phyloP scores from a whole-genome alignment of 2,113 vertebrate genomes.

The Orthonyx spaldingii region DNA sequence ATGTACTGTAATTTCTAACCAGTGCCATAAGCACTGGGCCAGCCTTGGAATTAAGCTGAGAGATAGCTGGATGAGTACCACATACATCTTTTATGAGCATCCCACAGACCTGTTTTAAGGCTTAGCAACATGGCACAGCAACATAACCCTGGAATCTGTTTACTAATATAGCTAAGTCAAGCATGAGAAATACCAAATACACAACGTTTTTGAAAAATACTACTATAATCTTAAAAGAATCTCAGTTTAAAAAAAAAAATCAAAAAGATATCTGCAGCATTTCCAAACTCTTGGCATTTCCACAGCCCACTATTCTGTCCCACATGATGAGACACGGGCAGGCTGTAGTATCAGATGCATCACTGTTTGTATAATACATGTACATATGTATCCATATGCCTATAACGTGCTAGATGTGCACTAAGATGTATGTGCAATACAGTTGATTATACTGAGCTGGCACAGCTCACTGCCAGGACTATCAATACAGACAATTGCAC shows the following conservation, averaged over 20 bases:
- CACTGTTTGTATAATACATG: fast-evolving
- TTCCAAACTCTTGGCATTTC: not conserved
- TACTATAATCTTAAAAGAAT: conserved; percentile 9
- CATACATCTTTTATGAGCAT: conserved; percentile 53
- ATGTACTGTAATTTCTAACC: conserved; percentile 58
- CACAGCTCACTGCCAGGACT: not conserved
- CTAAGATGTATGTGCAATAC: not conserved
- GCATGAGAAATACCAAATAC: conserved; percentile 21
- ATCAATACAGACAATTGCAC: not conserved
- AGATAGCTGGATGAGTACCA: conserved; percentile 58
- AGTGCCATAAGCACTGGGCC: conserved; percentile 54
- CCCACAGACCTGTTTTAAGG: conserved; percentile 24
- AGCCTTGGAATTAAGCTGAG: conserved; percentile 48
- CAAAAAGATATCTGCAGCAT: not conserved
- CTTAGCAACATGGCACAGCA: conserved; percentile 16
- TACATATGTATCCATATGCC: not conserved
- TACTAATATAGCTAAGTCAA: conserved; percentile 8
- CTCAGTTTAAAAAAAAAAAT: not conserved
- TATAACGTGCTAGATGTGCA: not conserved
- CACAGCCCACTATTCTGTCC: not conserved
- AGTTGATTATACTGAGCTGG: not conserved
- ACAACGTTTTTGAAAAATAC: not conserved
- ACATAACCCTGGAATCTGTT: conserved; percentile 39
- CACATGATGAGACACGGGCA: fast-evolving
- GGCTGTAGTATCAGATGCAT: not conserved